Base-by-base conservation (phyloP, 2,797 vertebrate genomes). In the Liparis tanakae region DNA sequence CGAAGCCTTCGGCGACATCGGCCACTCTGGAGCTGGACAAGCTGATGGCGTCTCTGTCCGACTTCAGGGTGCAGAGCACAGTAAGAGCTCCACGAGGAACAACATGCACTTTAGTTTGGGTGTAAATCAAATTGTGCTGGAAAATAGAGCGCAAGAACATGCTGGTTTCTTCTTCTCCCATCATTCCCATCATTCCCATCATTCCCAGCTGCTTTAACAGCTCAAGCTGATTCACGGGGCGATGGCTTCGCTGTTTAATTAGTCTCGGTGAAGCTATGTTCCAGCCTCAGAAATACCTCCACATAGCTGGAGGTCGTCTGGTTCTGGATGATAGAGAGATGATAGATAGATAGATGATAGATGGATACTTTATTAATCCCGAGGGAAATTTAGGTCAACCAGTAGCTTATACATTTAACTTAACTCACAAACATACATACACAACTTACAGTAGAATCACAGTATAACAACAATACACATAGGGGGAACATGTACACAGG, bases 21-120 rank as follows among this genome's bases (percentile, higher is more conserved):
- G 97, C 97, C 39, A 98, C 97, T 18, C 85, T 96, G 87, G 97
- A 98, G 87, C 78, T 98, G 89, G 97, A 98, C 80, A 96, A 96
- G 83, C 91, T 98, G 58, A 98, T 98, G 97, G 97, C 96, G 0
- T 98, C 96, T 0, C 94, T 98, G 76, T 98, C 97, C 0, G 97
- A 98, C 91, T 98, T 98, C 93, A 95, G 95, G 48, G 96, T 98
- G 67, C 97, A 96, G 89, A 96, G 95, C 86, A 95, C 95, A 5
- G 97, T 98, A 91, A 94, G 95, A 82, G 17, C n/a, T 61, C 10
- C 18, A 33, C 14, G 30, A 30, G 22, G 4, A 22, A 20, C 50
- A 53, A 53, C 25, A 25, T 53, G 5, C 4, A 20, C 10, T 22
- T 22, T 22, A 20, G 22, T 20, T 18, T 6, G 39, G 54, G 7